A percentile compares a stretch with the other conserved stretches of the same genome.
Conservation (phyloP, 2,888 invertebrate species). For the Mythimna loreyi region DNA sequence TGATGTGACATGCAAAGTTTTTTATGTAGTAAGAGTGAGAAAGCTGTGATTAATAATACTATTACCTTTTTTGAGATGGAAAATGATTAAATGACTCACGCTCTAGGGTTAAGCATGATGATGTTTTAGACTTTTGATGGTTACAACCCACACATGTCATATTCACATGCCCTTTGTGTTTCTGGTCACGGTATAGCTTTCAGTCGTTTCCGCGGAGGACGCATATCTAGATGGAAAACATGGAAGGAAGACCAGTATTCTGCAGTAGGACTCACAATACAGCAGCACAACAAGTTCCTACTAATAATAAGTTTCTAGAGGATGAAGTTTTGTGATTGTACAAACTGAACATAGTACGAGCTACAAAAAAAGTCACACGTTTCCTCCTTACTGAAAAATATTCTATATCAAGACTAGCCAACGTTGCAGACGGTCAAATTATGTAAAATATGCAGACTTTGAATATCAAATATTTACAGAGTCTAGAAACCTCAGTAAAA, state of each 20-base stretch:
- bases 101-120: too few species aligned
- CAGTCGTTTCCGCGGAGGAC: too few species aligned
- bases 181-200: too few species aligned
- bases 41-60: not conserved
- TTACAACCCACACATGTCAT: too few species aligned
- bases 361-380: not conserved
- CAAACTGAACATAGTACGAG: not conserved
- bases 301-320: too few species aligned
- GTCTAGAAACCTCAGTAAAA: not conserved
- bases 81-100: too few species aligned
- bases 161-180: too few species aligned
- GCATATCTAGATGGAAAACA: not conserved
- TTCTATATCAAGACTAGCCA: not conserved
- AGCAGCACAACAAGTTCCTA: too few species aligned
- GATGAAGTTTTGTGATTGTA: not conserved
- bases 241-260: not conserved
- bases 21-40: not conserved
- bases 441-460: constrained; percentile 28
- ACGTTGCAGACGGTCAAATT: constrained; percentile 8
- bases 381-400: not conserved
- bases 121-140: too few species aligned
- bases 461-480: constrained; percentile 20
- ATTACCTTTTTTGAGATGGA: too few species aligned
- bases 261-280: too few species aligned
- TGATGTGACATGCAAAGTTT: not conserved